Evolutionary conservation across 1,140 invertebrate species (phyloP).

Genomic region (Venturia canescens): DNA sequence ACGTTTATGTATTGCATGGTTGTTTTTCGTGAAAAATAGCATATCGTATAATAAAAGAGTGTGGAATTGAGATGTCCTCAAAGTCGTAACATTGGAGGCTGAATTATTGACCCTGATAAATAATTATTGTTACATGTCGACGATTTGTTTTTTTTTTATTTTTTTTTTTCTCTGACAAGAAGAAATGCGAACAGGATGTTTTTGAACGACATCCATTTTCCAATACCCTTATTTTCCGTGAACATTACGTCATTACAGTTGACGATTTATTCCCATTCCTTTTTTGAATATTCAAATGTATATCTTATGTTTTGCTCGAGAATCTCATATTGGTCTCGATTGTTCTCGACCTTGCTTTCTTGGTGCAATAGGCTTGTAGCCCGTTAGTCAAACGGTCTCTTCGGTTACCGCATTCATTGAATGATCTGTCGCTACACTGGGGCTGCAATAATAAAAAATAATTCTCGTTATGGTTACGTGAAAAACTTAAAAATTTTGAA

Average conservation of each 20-base stretch:
- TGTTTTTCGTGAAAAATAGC: slow-evolving; percentile 11
- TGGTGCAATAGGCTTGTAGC: slow-evolving; percentile 34
- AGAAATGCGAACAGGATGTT: slow-evolving; percentile 3
- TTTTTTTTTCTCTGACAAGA: neutral
- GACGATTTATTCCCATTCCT: neutral
- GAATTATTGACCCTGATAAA: slow-evolving; percentile 42
- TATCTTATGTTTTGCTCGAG: neutral
- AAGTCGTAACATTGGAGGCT: neutral
- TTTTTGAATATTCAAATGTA: neutral
- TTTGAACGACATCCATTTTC: neutral
- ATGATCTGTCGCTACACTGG: slow-evolving; percentile 65
- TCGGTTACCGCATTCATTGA: slow-evolving; percentile 69
- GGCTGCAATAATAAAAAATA: slow-evolving; percentile 52
- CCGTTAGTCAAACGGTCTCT: slow-evolving; percentile 72
- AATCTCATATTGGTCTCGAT: neutral
- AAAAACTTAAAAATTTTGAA: slow-evolving; percentile 24
- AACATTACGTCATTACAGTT: slow-evolving; percentile 13
- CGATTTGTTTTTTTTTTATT: neutral
- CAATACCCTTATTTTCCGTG: slow-evolving; percentile 45
- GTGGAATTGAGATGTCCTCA: slow-evolving; percentile 19
- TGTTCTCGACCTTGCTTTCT: neutral
- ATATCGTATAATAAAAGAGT: neutral
- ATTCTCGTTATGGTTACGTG: neutral
- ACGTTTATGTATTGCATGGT: no score
- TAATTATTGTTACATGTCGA: slow-evolving; percentile 34